Evolutionary conservation across 2,797 vertebrate species (phyloP).

Genomic region (Pachyuromys duprasi): DNA sequence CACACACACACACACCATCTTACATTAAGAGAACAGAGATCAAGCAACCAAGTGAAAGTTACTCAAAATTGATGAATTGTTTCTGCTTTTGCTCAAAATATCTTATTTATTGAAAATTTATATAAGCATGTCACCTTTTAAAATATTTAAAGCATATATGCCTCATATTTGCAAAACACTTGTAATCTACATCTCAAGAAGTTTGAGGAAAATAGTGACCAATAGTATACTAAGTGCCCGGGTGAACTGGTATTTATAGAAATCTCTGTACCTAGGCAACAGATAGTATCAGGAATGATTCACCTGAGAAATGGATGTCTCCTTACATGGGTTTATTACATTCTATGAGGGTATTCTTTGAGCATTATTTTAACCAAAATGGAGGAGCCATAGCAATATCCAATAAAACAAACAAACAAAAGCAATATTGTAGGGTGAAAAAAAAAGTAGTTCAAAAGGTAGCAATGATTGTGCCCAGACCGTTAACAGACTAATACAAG

Average conservation of each 20-base stretch:
- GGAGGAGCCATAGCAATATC: slow-evolving; percentile 6
- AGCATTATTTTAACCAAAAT: slow-evolving; percentile 75
- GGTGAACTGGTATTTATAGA: not conserved
- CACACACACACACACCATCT: not conserved
- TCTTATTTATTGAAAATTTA: not conserved
- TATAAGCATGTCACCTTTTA: not conserved
- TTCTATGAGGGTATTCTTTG: slow-evolving; percentile 15
- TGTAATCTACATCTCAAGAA: slow-evolving; percentile 27
- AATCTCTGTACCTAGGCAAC: not conserved
- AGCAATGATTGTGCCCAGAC: slow-evolving; percentile 70
- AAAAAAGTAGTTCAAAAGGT: slow-evolving; percentile 72
- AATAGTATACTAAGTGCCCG: not conserved
- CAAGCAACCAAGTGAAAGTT: not conserved
- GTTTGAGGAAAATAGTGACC: not conserved
- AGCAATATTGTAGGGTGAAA: slow-evolving; percentile 58
- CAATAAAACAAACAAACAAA: slow-evolving; percentile 74
- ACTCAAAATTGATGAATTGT: not conserved
- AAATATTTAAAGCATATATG: not conserved
- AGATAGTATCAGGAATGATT: not conserved
- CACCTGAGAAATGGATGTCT: slow-evolving; percentile 25
- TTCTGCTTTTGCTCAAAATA: not conserved
- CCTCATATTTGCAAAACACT: not conserved
- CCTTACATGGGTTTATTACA: slow-evolving; percentile 46
- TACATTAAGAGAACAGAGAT: not conserved
- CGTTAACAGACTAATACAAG: slow-evolving; percentile 80